Base-by-base conservation (phyloP, 2,888 invertebrate genomes). In the Oeneis ivallda region DNA sequence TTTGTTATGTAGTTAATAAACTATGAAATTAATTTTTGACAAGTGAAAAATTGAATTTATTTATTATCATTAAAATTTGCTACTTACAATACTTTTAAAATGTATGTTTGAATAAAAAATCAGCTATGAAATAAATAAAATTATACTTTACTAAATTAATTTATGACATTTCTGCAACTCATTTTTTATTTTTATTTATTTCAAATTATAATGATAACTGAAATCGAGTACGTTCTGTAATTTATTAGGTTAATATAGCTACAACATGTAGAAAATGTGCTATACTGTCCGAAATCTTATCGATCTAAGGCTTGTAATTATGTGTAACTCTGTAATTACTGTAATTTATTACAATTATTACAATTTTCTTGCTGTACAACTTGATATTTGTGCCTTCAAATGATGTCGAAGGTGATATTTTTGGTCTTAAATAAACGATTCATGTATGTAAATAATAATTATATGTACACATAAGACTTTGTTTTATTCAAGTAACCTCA, bases 371-470 rank as follows among this genome's bases (percentile, higher is more conserved):
- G 49, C 61, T 66, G 65, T 70, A 70, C 52, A 70, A 65, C 69
- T 67, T 70, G 69, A 66, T 75, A 74, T 81, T 74, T 78, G 89
- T 89, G 89, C 90, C 90, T 90, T 90, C 87, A 78, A 74, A 74
- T 75, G 76, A 78, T 68, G 66, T 65, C 62, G 86, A 84, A 87
- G 88, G 89, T 86, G 86, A 88, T 90, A 88, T 88, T 85, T 84
- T 87, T 85, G 82, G 81, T 86, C 83, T 74, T 78, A 79, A 87
- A 86, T 87, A 88, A 89, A 89, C 76, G 73, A 87, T 86, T 84
- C 86, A 89, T 89, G 89, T 90, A 89, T 90, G 89, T 90, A 90
- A 86, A 90, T 90, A 90, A 87, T 83, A n/a, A n/a, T n/a, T n/a
- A n/a, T n/a, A n/a, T 78, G 75, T 74, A 74, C 70, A 74, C 60